phyloP scores from a whole-genome alignment of 2,888 invertebrate genomes.

The Watsonalla cultraria region DNA sequence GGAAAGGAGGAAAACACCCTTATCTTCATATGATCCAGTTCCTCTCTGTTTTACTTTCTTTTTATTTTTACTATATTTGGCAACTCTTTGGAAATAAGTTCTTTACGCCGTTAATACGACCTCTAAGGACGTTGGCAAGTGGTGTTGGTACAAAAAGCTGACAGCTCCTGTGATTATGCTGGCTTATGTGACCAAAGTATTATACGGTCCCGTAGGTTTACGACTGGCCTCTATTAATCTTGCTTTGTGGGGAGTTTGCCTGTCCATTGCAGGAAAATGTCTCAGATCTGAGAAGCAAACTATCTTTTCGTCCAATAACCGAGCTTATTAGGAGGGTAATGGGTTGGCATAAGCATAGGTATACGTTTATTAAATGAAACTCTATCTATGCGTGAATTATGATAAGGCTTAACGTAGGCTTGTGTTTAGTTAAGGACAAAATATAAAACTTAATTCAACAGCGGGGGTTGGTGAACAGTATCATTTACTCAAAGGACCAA shows the following conservation, averaged over 20 bases:
- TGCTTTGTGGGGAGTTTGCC: constrained; percentile 18
- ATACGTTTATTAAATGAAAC: not conserved
- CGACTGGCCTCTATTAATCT: constrained; percentile 25
- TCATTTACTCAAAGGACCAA: not conserved
- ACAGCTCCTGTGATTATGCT: constrained; percentile 19
- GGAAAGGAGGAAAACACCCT: not conserved
- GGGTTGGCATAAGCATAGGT: not conserved
- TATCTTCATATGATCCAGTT: not conserved
- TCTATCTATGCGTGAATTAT: not conserved
- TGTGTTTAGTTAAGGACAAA: no score
- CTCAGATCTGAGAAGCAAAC: constrained; percentile 21
- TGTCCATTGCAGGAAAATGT: constrained; percentile 16
- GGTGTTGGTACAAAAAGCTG: constrained; percentile 17
- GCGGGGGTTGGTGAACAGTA: not conserved
- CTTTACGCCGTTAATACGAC: not conserved
- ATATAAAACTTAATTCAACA: not conserved
- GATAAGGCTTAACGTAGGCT: no score
- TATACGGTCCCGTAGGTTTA: constrained; percentile 27
- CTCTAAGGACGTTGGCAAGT: constrained; percentile 3
- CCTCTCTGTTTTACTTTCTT: not conserved
- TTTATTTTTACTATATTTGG: not conserved
- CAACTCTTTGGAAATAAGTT: not conserved
- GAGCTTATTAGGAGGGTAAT: constrained; percentile 15
- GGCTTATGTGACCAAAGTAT: constrained; percentile 24
- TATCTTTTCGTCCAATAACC: constrained; percentile 13